These are phyloP conservation scores for Globodera rostochiensis DNA, from an alignment of 1,140 invertebrate genomes.

Conservation along the genomic window DNA sequence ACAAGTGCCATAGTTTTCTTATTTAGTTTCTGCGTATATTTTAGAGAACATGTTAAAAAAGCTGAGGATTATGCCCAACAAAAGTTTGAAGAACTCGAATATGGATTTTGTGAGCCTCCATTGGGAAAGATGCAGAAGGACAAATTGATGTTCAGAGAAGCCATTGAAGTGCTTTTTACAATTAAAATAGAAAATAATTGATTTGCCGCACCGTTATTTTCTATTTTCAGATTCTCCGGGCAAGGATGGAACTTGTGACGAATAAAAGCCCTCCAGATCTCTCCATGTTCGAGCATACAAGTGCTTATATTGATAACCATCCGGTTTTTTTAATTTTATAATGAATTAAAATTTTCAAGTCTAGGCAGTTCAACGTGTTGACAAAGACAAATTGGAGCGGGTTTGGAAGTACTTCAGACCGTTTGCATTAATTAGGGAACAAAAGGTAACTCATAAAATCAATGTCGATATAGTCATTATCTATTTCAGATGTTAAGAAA, in stretches of 20 bases:
- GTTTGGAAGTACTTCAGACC: constrained; percentile 47
- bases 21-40: constrained; percentile 13
- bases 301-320: constrained; percentile 20
- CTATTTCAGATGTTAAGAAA: constrained; percentile 31
- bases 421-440: constrained; percentile 39
- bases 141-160: constrained; percentile 45
- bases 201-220: not conserved
- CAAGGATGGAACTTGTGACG: constrained; percentile 41
- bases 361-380: constrained; percentile 39
- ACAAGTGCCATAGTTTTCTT: constrained; percentile 20
- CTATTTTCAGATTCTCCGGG: constrained; percentile 35
- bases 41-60: constrained; percentile 19
- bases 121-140: constrained; percentile 43
- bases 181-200: constrained; percentile 15
- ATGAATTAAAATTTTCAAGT: not conserved
- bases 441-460: constrained; percentile 32
- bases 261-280: not conserved
- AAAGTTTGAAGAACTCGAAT: constrained; percentile 33
- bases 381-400: constrained; percentile 39
- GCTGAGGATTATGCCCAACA: constrained; percentile 23
- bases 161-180: constrained; percentile 32
- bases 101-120: constrained; percentile 49
- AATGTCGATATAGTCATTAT: constrained; percentile 7
- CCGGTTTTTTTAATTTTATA: constrained; percentile 27
- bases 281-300: constrained; percentile 10